Evolutionary conservation across 64 coral and sea anemone genomes (phyloP), one percentile per base, ranked within the genome.

Genomic region (Montipora capricornis): DNA sequence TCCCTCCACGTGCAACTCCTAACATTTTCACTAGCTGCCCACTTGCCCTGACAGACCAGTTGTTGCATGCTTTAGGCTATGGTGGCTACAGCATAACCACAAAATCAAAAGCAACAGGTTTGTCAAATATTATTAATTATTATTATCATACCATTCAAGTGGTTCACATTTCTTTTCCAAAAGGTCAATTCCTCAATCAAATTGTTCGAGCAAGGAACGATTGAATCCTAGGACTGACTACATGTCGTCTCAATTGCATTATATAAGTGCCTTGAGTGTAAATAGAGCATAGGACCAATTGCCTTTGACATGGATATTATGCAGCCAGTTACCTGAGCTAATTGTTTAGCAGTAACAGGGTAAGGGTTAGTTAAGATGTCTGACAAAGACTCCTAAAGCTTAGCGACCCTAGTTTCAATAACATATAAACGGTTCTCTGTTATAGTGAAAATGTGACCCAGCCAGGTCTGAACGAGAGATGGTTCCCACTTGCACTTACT

Each of bases 131-230:
- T 46, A 37, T 49, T 20, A 26, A 26, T 26, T 26, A 26, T 26
- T 26, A 26, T 26, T 26, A 26, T 26, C 24, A 5, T 78, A 50
- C 80, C 79, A 82, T 83, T 91, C 62, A 83, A 73, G 6, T 61
- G 52, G 62, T 62, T n/a, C n/a, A n/a, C n/a, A n/a, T n/a, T n/a
- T n/a, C n/a, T n/a, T n/a, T n/a, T n/a, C n/a, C n/a, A n/a, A n/a
- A n/a, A n/a, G n/a, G n/a, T n/a, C 26, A 92, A 71, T 73, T 92
- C 80, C 50, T 92, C 78, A 52, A 81, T 67, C 37, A 92, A 45
- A 49, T 67, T 62, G 49, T 47, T 44, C 73, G 80, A 61, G 81
- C 73, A 50, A 13, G 60, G 50, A 16, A 74, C 14, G 50, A 84
- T 24, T 24, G 81, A 47, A 80, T 76, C 60, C 80, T 49, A 86